Percentiles rank a stretch among this genome's conserved stretches.
Evolutionary conservation across 2,888 invertebrate genomes (phyloP).

Genomic region (Cataglyphis cursor): DNA sequence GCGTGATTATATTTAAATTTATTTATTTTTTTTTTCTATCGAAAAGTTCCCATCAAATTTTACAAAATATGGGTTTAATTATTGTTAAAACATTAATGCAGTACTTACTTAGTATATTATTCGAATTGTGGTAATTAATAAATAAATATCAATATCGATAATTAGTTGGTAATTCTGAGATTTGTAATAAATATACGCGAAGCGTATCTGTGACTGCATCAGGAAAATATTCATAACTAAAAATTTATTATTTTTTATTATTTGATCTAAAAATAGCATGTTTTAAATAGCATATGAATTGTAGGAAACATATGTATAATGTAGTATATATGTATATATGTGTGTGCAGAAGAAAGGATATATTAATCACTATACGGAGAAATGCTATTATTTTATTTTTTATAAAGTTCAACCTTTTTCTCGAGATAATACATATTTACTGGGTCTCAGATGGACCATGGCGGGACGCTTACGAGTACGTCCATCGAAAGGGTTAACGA

Average conservation of each 20-base stretch:
- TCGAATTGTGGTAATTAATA: conserved; percentile 62
- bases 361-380: neutral
- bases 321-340: neutral
- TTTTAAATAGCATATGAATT: neutral
- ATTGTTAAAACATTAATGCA: neutral
- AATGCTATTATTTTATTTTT: conserved; percentile 13
- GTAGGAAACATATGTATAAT: neutral
- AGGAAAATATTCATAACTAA: conserved; percentile 41
- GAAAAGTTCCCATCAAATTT: neutral
- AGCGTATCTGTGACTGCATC: conserved; percentile 61
- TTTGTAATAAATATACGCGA: conserved; percentile 61
- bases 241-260: too few species aligned
- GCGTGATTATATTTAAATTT: neutral
- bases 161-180: conserved; percentile 66
- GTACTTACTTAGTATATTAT: neutral
- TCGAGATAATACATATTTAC: conserved; percentile 36
- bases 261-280: neutral
- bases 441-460: conserved; percentile 8
- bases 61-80: neutral
- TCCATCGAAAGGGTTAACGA: conserved; percentile 55
- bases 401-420: neutral
- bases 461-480: conserved; percentile 14
- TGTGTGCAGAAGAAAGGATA: neutral
- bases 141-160: conserved; percentile 67
- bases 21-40: neutral